Evolutionary conservation across 2,113 vertebrate genomes (phyloP).

Genomic region (Panurus biarmicus): DNA sequence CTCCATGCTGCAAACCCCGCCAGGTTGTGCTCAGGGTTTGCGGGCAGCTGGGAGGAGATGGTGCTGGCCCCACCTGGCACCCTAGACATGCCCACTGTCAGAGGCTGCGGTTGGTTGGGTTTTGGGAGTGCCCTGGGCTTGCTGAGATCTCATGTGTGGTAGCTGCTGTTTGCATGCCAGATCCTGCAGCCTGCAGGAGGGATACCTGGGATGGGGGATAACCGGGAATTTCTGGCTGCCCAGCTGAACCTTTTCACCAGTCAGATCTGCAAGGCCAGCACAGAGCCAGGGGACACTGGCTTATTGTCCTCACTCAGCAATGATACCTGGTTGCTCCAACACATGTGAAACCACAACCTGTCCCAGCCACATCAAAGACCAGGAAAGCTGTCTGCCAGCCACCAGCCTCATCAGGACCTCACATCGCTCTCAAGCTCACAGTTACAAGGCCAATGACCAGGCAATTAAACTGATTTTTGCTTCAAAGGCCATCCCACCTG

Average conservation of each 20-base stretch:
- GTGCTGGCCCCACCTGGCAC: neutral
- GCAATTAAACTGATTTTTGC: neutral
- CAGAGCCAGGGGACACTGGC: accelerated
- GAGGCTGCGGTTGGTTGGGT: neutral
- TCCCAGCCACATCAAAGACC: neutral
- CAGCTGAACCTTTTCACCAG: neutral
- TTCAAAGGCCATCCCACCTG: neutral
- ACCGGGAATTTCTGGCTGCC: accelerated
- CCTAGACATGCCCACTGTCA: accelerated
- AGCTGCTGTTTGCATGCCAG: neutral
- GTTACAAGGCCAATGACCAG: neutral
- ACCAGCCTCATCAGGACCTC: neutral
- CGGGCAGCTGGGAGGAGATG: neutral
- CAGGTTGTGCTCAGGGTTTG: neutral
- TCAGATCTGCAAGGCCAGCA: accelerated
- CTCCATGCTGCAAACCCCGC: accelerated
- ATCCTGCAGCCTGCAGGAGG: neutral
- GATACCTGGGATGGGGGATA: accelerated
- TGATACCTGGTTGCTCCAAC: neutral
- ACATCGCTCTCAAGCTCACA: accelerated
- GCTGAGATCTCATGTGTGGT: accelerated
- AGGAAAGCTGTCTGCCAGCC: neutral
- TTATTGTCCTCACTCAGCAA: neutral
- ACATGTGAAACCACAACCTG: accelerated
- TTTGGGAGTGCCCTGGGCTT: neutral